Evolutionary conservation across 2,113 vertebrate species (phyloP).

Genomic region (Cygnus buccinator): DNA sequence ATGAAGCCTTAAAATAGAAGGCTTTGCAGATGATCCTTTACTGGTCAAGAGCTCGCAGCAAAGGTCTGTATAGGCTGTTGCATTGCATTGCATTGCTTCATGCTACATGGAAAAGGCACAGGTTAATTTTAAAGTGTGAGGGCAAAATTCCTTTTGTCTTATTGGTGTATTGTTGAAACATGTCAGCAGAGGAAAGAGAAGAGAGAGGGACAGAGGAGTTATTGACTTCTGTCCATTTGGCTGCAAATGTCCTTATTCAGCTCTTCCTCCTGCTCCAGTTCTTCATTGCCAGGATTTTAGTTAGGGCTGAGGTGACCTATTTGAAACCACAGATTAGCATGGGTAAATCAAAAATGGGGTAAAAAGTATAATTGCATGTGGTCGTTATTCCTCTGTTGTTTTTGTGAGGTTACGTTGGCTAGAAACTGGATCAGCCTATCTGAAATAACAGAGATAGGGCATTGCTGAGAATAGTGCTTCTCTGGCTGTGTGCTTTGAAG

Average conservation of each 20-base stretch:
- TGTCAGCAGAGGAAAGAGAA: fast-evolving
- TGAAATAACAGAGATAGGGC: background rate
- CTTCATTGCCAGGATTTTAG: background rate
- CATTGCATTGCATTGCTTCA: background rate
- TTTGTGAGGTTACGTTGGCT: background rate
- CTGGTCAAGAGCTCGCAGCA: background rate
- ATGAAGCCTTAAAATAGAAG: background rate
- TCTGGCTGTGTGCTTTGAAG: background rate
- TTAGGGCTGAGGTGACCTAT: background rate
- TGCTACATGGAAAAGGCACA: background rate
- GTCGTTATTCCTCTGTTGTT: background rate
- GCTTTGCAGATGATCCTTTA: background rate
- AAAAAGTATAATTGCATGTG: background rate
- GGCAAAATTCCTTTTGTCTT: background rate
- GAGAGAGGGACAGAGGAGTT: background rate
- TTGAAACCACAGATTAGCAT: background rate
- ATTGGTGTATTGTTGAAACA: background rate
- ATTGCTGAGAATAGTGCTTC: background rate
- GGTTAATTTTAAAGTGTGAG: background rate
- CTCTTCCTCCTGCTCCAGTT: background rate
- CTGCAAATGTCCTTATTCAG: background rate
- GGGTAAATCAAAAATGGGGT: background rate
- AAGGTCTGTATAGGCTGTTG: background rate
- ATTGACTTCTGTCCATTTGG: background rate
- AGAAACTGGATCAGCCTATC: background rate